Evolutionary conservation across 2,113 vertebrate species (phyloP).

Genomic region (Apaloderma vittatum): DNA sequence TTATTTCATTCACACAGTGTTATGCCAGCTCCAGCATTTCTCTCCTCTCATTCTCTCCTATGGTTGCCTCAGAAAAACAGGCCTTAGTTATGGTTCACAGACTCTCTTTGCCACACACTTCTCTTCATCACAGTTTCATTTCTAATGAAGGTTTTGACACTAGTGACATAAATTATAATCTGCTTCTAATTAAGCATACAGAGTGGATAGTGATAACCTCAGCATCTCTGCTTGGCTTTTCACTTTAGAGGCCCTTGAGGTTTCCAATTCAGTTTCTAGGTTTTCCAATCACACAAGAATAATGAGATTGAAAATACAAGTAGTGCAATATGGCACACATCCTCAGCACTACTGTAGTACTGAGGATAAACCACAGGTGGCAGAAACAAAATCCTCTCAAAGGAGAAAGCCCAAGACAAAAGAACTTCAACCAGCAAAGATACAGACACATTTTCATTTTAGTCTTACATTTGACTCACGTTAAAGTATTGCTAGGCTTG

Average conservation of each 20-base stretch:
- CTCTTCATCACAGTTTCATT: conserved; percentile 33
- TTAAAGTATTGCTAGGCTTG: not conserved
- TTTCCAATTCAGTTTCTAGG: conserved; percentile 56
- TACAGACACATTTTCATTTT: not conserved
- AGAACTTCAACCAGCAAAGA: not conserved
- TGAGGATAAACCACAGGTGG: not conserved
- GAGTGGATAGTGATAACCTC: conserved; percentile 39
- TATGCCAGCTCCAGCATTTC: not conserved
- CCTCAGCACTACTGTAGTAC: not conserved
- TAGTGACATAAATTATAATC: conserved; percentile 35
- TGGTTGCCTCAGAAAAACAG: conserved; percentile 27
- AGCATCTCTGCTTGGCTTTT: conserved; percentile 36
- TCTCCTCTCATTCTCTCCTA: not conserved
- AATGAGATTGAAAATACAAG: conserved; percentile 25
- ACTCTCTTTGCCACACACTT: not conserved
- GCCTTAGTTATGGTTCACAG: conserved; percentile 43
- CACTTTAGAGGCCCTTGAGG: conserved; percentile 8
- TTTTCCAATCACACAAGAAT: conserved; percentile 1
- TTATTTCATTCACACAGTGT: not conserved
- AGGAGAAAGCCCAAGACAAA: not conserved
- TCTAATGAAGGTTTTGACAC: conserved; percentile 41
- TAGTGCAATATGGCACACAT: not conserved
- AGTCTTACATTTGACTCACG: not conserved
- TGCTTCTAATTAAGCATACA: conserved; percentile 50
- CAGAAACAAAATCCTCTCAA: not conserved